Evolutionary conservation across 2,113 vertebrate species (phyloP).

Genomic region (Seriola rivoliana): DNA sequence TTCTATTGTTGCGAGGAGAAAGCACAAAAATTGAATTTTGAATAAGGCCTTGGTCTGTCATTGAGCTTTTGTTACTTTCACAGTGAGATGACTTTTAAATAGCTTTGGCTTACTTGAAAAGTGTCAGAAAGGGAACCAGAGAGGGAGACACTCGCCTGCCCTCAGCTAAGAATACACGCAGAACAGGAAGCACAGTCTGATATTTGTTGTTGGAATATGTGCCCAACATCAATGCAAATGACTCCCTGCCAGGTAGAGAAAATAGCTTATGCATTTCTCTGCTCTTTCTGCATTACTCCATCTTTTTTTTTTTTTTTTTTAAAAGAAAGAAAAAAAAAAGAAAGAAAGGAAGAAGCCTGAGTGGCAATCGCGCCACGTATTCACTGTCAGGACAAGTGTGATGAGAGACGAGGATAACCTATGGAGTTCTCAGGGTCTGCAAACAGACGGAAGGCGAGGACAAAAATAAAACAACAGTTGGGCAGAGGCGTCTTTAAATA

Average conservation of each 20-base stretch:
- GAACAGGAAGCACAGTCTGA: constrained; percentile 33
- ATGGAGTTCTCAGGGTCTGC: constrained; percentile 14
- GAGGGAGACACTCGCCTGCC: constrained; percentile 39
- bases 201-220: constrained; percentile 52
- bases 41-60: constrained; percentile 67
- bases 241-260: constrained; percentile 51
- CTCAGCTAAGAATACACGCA: constrained; percentile 57
- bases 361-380: background rate
- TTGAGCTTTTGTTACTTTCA: constrained; percentile 65
- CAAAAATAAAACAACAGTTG: constrained; percentile 21
- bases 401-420: constrained; percentile 21
- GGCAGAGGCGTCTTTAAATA: constrained; percentile 42
- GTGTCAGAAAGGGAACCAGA: constrained; percentile 55
- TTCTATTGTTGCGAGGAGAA: constrained; percentile 62
- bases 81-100: constrained; percentile 64
- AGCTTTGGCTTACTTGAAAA: constrained; percentile 60
- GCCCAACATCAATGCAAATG: constrained; percentile 55
- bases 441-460: constrained; percentile 1
- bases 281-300: constrained; percentile 9
- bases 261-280: constrained; percentile 50
- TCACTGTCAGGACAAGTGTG: background rate
- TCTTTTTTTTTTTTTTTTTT: background rate
- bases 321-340: background rate
- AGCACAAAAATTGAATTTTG: constrained; percentile 69
- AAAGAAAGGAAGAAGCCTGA: background rate